phyloP scores from a whole-genome alignment of 2,113 vertebrate species.

The Toxotes jaculatrix region DNA sequence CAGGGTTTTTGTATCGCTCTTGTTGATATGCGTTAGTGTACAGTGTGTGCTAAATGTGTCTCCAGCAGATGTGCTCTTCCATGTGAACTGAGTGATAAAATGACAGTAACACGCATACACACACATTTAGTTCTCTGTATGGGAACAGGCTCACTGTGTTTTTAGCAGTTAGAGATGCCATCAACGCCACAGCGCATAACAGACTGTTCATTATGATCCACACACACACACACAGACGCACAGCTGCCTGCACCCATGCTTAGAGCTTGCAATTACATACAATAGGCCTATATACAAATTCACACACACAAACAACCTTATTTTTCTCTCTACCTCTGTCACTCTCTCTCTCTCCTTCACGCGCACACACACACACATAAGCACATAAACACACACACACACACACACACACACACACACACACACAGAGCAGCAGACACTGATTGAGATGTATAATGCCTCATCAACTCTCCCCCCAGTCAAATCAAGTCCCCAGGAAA shows the following conservation, averaged over 20 bases:
- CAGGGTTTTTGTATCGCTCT: background rate
- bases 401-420: background rate
- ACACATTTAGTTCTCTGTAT: slow-evolving; percentile 44
- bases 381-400: background rate
- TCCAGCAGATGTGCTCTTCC: slow-evolving; percentile 20
- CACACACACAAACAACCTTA: background rate
- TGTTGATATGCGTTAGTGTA: background rate
- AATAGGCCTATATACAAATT: background rate
- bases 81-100: slow-evolving; percentile 25
- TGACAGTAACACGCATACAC: slow-evolving; percentile 5
- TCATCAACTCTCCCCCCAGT: slow-evolving; percentile 39
- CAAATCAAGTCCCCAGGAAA: slow-evolving; percentile 20
- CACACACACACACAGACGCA: slow-evolving; percentile 41
- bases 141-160: slow-evolving; percentile 40
- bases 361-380: background rate
- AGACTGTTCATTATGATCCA: slow-evolving; percentile 46
- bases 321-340: background rate
- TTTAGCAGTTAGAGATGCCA: slow-evolving; percentile 42
- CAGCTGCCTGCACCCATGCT: slow-evolving; percentile 12
- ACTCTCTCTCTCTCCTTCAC: background rate
- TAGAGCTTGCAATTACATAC: background rate
- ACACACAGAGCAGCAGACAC: background rate
- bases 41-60: background rate
- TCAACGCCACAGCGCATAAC: slow-evolving; percentile 39
- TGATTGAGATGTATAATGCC: slow-evolving; percentile 31